These are phyloP conservation scores for Sisyra terminalis DNA, from an alignment of 2,888 invertebrate species.

Conservation along the genomic window DNA sequence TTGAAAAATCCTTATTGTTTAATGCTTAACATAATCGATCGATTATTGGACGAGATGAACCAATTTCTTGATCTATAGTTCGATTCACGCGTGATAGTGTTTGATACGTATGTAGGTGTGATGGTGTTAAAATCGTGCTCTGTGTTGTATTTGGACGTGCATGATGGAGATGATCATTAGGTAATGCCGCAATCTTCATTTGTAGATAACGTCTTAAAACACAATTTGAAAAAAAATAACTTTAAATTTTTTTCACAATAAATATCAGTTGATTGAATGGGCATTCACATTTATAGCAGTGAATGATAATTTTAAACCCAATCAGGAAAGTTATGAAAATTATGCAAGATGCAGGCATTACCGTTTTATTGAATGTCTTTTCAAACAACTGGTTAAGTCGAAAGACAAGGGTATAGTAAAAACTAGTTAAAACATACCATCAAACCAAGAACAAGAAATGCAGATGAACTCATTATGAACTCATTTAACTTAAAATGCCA, in stretches of 20 bases:
- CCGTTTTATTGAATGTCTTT: too few species aligned
- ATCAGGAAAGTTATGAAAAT: too few species aligned
- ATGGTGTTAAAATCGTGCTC: slow-evolving; percentile 1
- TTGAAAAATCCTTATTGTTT: too few species aligned
- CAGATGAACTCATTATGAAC: too few species aligned
- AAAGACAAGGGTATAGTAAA: too few species aligned
- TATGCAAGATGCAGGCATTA: too few species aligned
- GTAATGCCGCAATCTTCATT: slow-evolving; percentile 3
- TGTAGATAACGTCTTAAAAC: slow-evolving; percentile 3
- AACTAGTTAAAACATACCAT: too few species aligned
- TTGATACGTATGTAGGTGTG: slow-evolving; percentile 5
- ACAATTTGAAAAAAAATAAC: not conserved
- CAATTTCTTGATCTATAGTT: not conserved
- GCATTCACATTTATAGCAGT: too few species aligned
- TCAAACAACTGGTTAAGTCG: too few species aligned
- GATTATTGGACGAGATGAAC: slow-evolving; percentile 1
- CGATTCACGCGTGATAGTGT: slow-evolving; percentile 5
- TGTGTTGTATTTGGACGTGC: slow-evolving; percentile 3
- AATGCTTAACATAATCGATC: slow-evolving; percentile 3
- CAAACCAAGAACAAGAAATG: too few species aligned
- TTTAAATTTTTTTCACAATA: not conserved
- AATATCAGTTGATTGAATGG: not conserved
- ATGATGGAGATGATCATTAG: not conserved
- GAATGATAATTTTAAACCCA: too few species aligned
- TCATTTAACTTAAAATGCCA: too few species aligned